Evolutionary conservation across 53 echinoderm and acorn worm genomes (phyloP), one percentile per base, ranked within the genome.

Genomic region (Astropecten irregularis): DNA sequence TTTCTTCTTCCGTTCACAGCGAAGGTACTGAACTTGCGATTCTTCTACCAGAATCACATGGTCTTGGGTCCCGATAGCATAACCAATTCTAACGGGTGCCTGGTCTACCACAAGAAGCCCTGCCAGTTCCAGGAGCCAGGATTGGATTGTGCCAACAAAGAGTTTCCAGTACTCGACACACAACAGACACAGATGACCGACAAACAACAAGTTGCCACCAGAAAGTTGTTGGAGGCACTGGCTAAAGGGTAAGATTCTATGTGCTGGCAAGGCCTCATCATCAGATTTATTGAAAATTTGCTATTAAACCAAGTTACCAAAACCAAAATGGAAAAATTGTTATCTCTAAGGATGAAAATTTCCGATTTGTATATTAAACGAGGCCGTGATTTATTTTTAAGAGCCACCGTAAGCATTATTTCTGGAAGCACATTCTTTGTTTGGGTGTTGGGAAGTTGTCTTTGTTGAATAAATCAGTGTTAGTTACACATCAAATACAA

Each of bases 101-200:
- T 79, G 46, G 48, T 62, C 18, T 79, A 57, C 62, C 62, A 79
- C 79, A 46, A 79, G 79, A 79, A 62, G 47, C 61, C 61, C 1
- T 79, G 62, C 28, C 32, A 19, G 27, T 79, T 79, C 57, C 29
- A 28, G 3, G 4, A 77, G 11, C 4, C 18, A 8, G 10, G 33
- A 27, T 0, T 27, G 11, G 20, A 40, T 4, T 16, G 20, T 26
- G 32, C 60, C 21, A 40, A 32, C 15, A 60, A 46, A 14, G 79
- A 79, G 49, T 79, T 79, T 61, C 79, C 79, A 3, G 30, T 32
- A 11, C 79, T 62, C 3, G 14, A 47, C 7, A 46, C 0, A 15
- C 44, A 68, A 47, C 4, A 29, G 30, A 0, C 3, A 14, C 18
- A 49, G n/a, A 47, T 42, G 46, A 79, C 61, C 0, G 1, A 31